phyloP scores from a whole-genome alignment of 2,113 vertebrate genomes.

The Engystomops pustulosus region DNA sequence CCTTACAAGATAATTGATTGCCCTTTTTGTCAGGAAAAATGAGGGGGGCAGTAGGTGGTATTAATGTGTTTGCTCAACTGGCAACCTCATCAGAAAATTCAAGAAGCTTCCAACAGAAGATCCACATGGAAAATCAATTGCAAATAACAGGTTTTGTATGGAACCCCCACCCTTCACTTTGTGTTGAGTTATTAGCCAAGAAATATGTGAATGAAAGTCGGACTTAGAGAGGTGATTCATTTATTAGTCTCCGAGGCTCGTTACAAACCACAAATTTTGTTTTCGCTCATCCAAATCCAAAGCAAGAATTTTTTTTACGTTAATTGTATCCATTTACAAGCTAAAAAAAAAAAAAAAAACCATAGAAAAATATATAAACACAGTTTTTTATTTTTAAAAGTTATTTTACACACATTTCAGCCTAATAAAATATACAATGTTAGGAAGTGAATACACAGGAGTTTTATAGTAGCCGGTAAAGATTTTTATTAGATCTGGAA shows the following conservation, averaged over 20 bases:
- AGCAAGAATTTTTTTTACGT: slow-evolving; percentile 23
- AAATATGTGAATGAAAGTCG: slow-evolving; percentile 59
- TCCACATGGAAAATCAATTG: slow-evolving; percentile 54
- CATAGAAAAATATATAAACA: slow-evolving; percentile 33
- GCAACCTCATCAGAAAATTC: slow-evolving; percentile 72
- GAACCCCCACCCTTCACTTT: slow-evolving; percentile 11
- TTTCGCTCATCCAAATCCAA: not conserved
- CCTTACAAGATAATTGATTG: slow-evolving; percentile 50
- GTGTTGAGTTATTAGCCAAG: slow-evolving; percentile 54
- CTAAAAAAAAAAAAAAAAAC: slow-evolving; percentile 1
- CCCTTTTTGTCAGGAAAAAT: slow-evolving; percentile 31
- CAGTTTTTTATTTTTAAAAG: not conserved
- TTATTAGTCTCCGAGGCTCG: slow-evolving; percentile 20
- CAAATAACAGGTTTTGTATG: slow-evolving; percentile 42
- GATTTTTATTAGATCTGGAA: slow-evolving; percentile 27
- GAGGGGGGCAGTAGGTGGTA: slow-evolving; percentile 28
- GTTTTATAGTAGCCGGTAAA: slow-evolving; percentile 32
- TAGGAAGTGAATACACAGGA: slow-evolving; percentile 8
- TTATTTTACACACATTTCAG: not conserved
- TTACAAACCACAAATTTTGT: slow-evolving; percentile 40
- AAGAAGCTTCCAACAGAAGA: slow-evolving; percentile 52
- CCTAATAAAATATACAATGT: slow-evolving; percentile 13
- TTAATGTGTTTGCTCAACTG: slow-evolving; percentile 82
- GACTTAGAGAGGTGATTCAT: slow-evolving; percentile 50
- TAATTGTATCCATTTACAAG: slow-evolving; percentile 14